Base-by-base conservation (phyloP, 2,113 vertebrate species). In the Neogobius melanostomus region DNA sequence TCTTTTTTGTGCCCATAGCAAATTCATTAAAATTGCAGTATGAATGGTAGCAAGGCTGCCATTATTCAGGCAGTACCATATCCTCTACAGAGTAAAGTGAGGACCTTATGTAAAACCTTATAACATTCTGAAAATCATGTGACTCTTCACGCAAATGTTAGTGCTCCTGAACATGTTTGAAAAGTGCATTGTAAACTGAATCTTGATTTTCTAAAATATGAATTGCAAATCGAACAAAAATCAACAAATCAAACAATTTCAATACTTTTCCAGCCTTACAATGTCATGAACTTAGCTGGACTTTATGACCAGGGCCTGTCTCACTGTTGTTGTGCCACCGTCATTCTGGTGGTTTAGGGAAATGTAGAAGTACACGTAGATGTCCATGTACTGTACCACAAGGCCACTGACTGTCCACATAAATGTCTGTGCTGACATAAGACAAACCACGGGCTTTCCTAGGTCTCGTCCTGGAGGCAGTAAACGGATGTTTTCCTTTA, bases 361-460 rank as follows among this genome's bases (percentile, higher is more conserved):
- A 64, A 54, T 42, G 71, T 67, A 69, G 70, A 52, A 73, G 72
- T 82, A 64, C 62, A n/a, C 69, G 62, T 60, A 45, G 80, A 43
- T 81, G 48, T 73, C 28, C 49, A 11, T 78, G 76, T 63, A 48
- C 57, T 53, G 46, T 21, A 68, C 86, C 85, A 81, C 87, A 74
- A 46, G 45, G 11, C 82, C 76, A 68, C 70, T 3, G 46, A 66
- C 54, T 57, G 79, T 75, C 52, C 68, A 70, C 0, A 46, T 63
- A 68, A 52, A 79, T 68, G 75, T 71, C 73, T 78, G 69, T 46
- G 52, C 53, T 72, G 72, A 80, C 75, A 74, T 67, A 15, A 47
- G 45, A 57, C 7, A 56, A 79, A 90, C 89, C 85, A 49, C 82
- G 73, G 90, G 82, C 53, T 90, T 91, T 91, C 87, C 89, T 85